Evolutionary conservation across 2,888 invertebrate genomes (phyloP).

Genomic region (Calliscelio sp.): DNA sequence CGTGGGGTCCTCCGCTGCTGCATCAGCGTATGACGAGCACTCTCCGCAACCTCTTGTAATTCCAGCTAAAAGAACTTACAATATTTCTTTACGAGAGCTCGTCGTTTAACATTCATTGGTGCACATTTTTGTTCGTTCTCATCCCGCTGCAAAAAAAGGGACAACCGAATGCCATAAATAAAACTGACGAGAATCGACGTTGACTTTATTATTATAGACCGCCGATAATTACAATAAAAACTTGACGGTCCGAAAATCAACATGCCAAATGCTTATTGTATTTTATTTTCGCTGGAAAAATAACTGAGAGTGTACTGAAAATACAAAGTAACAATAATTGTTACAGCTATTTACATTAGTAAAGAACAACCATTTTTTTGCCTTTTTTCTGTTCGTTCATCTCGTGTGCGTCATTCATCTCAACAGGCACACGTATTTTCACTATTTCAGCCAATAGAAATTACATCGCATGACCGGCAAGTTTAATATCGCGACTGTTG

Average conservation of each 20-base stretch:
- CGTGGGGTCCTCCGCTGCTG: slow-evolving; percentile 65
- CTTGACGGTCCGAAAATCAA: slow-evolving; percentile 27
- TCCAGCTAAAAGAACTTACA: slow-evolving; percentile 62
- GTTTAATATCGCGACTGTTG: slow-evolving; percentile 52
- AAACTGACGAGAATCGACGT: not conserved
- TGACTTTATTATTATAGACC: slow-evolving; percentile 16
- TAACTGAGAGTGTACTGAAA: slow-evolving; percentile 20
- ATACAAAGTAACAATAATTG: slow-evolving; percentile 37
- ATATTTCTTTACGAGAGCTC: slow-evolving; percentile 41
- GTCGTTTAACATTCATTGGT: slow-evolving; percentile 38
- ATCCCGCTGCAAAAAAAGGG: not conserved
- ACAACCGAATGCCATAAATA: not conserved
- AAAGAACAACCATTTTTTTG: slow-evolving; percentile 1
- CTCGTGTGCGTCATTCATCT: slow-evolving; percentile 31
- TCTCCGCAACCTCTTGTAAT: slow-evolving; percentile 55
- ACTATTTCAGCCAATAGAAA: slow-evolving; percentile 52
- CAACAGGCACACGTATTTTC: slow-evolving; percentile 39
- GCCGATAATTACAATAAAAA: slow-evolving; percentile 17
- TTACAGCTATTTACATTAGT: not conserved
- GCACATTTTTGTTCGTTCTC: slow-evolving; percentile 24
- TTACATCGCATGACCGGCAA: slow-evolving; percentile 34
- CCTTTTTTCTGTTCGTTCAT: not conserved
- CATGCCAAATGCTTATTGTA: not conserved
- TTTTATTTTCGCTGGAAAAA: slow-evolving; percentile 23
- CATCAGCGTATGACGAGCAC: slow-evolving; percentile 68